Base-by-base conservation (phyloP, 37 sponge, comb jelly and placozoan species). In the Aphrocallistes beatrix region DNA sequence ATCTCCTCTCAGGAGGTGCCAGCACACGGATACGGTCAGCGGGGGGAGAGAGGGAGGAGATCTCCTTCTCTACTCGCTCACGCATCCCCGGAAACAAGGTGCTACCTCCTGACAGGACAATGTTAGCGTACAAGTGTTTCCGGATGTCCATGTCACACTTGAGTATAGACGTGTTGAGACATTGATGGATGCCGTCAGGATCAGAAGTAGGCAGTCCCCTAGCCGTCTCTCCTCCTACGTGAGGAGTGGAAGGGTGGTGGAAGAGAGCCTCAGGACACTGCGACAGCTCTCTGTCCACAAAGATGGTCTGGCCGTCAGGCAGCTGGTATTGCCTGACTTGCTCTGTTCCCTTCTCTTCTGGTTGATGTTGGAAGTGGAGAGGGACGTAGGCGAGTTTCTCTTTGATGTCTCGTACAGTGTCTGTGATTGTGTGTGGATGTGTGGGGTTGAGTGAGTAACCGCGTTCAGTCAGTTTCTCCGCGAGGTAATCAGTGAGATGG, bases 51-150 rank as follows among this genome's bases (percentile, higher is more conserved):
- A 90, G 84, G 86, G 51, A 37, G 30, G 83, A 40, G 36, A 90
- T n/a, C 83, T 90, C 90, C 86, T 85, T 87, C 88, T 90, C 88
- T 86, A 90, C 38, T 42, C 90, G 85, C 49, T 90, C 88, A 1
- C 85, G 38, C 50, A 90, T 84, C 32, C 90, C 90, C 21, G 87
- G 85, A 49, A 85, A 90, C 88, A 90, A 87, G 45, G 88, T 90
- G 83, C 85, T 90, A 21, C 90, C 90, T 50, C 90, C 90, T 16
- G 90, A 90, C 25, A 90, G 82, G 38, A 90, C 88, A 1, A 45
- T 50, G 81, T 87, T 87, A 50, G 81, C 50, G 84, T 87, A 87
- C 85, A 87, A 38, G 32, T 87, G 85, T 60, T 86, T 87, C 38
- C 88, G 49, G 23, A 87, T 87, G 39, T 87, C 88, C 36, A 87